Conservation (phyloP, 2,888 invertebrate genomes). For the Aspidiotus rigidus region DNA sequence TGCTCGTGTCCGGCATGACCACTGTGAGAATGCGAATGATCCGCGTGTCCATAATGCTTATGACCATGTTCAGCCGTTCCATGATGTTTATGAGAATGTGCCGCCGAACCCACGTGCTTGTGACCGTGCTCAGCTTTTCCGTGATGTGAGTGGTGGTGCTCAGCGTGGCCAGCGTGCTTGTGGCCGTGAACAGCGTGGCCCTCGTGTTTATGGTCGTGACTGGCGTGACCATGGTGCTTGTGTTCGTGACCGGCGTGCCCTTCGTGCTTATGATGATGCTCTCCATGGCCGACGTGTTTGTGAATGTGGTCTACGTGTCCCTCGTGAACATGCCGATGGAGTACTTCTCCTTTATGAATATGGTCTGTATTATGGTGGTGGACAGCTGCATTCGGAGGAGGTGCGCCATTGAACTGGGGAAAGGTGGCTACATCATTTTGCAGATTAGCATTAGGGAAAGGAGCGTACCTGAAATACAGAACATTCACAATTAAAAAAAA, state of each 20-base stretch:
- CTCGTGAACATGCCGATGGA: conserved; percentile 38
- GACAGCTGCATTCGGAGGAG: too few species aligned
- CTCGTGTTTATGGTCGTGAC: conserved; percentile 40
- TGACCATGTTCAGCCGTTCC: conserved; percentile 42
- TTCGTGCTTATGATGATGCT: conserved; percentile 40
- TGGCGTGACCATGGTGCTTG: conserved; percentile 38
- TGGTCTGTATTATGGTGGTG: conserved; percentile 36
- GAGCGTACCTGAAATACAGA: conserved; percentile 28
- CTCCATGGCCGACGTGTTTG: conserved; percentile 38
- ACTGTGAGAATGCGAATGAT: conserved; percentile 37
- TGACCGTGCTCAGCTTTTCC: conserved; percentile 41
- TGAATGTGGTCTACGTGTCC: conserved; percentile 38
- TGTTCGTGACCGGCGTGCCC: conserved; percentile 39
- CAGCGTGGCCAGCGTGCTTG: conserved; percentile 45
- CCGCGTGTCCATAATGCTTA: conserved; percentile 38
- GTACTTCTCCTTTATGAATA: conserved; percentile 38
- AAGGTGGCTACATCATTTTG: conserved; percentile 12
- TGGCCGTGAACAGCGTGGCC: conserved; percentile 40
- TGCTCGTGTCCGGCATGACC: conserved; percentile 44
- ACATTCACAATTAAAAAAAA: too few species aligned
- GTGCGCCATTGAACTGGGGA: conserved; percentile 28
- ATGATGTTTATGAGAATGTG: conserved; percentile 46
- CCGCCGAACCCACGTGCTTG: conserved; percentile 47
- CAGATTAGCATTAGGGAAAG: conserved; percentile 18
- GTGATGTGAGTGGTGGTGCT: conserved; percentile 44